Percentiles rank a stretch among this genome's conserved stretches.
These are phyloP conservation scores for Julus scandinavius DNA, from an alignment of 2,888 invertebrate species.

Conservation along the genomic window DNA sequence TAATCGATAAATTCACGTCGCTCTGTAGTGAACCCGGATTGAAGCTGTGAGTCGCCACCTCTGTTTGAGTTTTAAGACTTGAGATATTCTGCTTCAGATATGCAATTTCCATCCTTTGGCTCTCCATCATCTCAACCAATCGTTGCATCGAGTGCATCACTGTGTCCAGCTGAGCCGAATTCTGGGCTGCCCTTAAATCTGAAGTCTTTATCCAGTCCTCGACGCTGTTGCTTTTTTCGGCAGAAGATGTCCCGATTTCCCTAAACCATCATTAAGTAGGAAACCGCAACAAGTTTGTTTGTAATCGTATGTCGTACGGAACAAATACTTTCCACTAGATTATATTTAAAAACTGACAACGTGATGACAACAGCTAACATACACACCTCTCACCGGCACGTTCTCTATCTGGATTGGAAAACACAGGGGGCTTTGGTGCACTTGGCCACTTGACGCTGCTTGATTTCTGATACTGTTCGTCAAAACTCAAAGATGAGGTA, in stretches of 20 bases:
- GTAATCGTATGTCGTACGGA: not conserved
- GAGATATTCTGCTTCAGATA: constrained; percentile 1
- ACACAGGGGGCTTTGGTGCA: not conserved
- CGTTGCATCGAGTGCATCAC: not conserved
- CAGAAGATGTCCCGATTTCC: not conserved
- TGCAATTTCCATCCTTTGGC: constrained; percentile 26
- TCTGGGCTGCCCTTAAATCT: not conserved
- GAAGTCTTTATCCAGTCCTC: not conserved
- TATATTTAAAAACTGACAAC: too few species aligned
- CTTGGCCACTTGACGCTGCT: not conserved
- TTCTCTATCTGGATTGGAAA: not conserved
- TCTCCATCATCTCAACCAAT: constrained; percentile 8
- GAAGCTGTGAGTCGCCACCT: not conserved
- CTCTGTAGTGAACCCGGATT: not conserved
- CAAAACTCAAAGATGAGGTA: not conserved
- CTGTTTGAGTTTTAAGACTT: not conserved
- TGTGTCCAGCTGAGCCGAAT: not conserved
- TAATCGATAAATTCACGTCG: constrained; percentile 47
- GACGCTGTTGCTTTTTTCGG: not conserved
- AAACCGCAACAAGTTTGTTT: not conserved
- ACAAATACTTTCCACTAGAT: too few species aligned
- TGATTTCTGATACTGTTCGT: not conserved
- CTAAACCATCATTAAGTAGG: not conserved
- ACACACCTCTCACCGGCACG: not conserved
- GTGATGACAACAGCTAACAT: too few species aligned